Evolutionary conservation across 2,888 invertebrate genomes (phyloP), one percentile per base, ranked within the genome.

Genomic region (Zygogramma bicolorata): DNA sequence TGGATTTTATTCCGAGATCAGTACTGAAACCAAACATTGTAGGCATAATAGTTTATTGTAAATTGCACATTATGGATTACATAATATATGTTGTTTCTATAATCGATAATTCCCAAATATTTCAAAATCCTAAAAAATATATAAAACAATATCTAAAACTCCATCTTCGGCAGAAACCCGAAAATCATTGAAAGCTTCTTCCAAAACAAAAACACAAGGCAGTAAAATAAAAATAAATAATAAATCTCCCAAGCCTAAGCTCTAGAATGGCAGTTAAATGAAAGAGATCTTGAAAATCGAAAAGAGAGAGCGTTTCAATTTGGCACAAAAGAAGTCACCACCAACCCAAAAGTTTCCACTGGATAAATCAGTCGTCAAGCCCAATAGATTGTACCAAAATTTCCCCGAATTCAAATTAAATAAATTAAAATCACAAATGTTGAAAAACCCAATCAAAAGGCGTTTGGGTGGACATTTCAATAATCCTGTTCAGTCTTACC

Each of bases 21-120:
- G 1, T 42, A 31, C n/a, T 58, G 22, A 49, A 58, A 42, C 49
- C 27, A 46, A 22, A 57, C 34, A 57, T 29, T 49, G 66, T 13
- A 38, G 22, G 60, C 57, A 67, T 65, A 58, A 53, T 59, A 65
- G 40, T 71, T 72, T 72, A 74, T 49, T 74, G 20, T 74, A 72
- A 76, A 76, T 73, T 76, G 73, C 75, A 74, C 75, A 75, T 74
- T 65, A 53, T 61, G 46, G 59, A 74, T 62, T 66, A 74, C 49
- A 73, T 62, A 73, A 73, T 72, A 65, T 49, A 74, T 60, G 40
- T 61, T 61, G 40, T 53, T 22, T 42, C 38, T 25, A 42, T 25
- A 25, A 53, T 53, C 53, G 15, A 61, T 61, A 34, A 62, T 46
- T 31, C 40, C 46, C 46, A 38, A 61, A 29, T 63, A 29, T 18